A percentile compares a stretch with the other conserved stretches of the same genome.
Conservation (phyloP, 2,113 vertebrate species). For the Uria lomvia region DNA sequence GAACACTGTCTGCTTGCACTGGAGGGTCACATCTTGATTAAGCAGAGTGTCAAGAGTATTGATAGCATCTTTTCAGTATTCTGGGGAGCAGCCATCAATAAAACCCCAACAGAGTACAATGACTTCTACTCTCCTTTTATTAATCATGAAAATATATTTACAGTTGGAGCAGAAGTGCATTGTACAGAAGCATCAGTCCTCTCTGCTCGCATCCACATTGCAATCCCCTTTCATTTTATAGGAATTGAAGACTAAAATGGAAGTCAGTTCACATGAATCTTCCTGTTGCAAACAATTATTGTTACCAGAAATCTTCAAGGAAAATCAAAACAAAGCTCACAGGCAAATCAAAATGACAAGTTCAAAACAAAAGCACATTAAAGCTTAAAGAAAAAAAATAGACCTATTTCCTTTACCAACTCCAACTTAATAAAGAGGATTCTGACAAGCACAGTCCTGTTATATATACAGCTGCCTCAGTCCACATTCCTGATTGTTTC, state of each 20-base stretch:
- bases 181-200: background rate
- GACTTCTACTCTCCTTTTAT: background rate
- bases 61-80: slow-evolving; percentile 43
- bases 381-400: background rate
- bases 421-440: slow-evolving; percentile 50
- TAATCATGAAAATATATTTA: slow-evolving; percentile 32
- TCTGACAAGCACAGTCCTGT: slow-evolving; percentile 31
- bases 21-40: slow-evolving; percentile 66
- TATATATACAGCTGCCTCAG: background rate
- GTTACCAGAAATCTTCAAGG: slow-evolving; percentile 41
- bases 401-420: background rate
- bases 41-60: slow-evolving; percentile 62
- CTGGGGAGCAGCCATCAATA: slow-evolving; percentile 16
- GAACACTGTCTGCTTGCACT: background rate
- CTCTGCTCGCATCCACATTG: background rate
- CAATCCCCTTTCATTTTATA: slow-evolving; percentile 10
- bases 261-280: slow-evolving; percentile 58
- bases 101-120: background rate
- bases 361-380: slow-evolving; percentile 58
- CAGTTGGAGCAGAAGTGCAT: background rate
- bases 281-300: slow-evolving; percentile 51
- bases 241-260: slow-evolving; percentile 49
- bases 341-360: slow-evolving; percentile 56
- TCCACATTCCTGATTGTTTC: slow-evolving; percentile 1
- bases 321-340: slow-evolving; percentile 58